Conservation (phyloP, 2,888 invertebrate species). For the Mesopsocus fuscifrons region DNA sequence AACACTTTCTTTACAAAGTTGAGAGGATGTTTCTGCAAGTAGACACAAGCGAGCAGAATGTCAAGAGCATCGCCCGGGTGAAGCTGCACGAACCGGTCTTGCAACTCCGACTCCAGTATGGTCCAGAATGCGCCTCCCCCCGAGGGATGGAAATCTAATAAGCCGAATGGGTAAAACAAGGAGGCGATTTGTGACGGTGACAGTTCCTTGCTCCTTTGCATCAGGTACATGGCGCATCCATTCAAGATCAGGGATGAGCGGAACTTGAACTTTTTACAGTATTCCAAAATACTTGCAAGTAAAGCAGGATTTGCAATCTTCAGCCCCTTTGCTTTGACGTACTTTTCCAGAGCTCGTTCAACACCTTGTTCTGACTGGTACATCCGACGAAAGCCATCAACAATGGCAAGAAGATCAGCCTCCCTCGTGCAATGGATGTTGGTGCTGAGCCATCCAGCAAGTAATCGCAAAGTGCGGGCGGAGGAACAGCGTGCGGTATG, state of each 20-base stretch:
- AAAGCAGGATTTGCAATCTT: slow-evolving; percentile 28
- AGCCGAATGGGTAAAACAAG: slow-evolving; percentile 39
- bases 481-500: background rate
- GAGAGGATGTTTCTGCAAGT: slow-evolving; percentile 38
- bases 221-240: slow-evolving; percentile 35
- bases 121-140: slow-evolving; percentile 35
- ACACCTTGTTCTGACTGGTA: slow-evolving; percentile 35
- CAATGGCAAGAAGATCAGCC: slow-evolving; percentile 30
- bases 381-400: slow-evolving; percentile 32
- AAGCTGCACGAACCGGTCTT: slow-evolving; percentile 35
- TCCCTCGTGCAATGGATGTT: slow-evolving; percentile 40
- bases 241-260: slow-evolving; percentile 36
- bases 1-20: slow-evolving; percentile 38
- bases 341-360: slow-evolving; percentile 38
- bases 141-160: slow-evolving; percentile 34
- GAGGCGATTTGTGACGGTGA: slow-evolving; percentile 34
- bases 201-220: slow-evolving; percentile 27
- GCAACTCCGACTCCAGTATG: slow-evolving; percentile 31
- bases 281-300: slow-evolving; percentile 39
- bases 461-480: slow-evolving; percentile 12
- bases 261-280: slow-evolving; percentile 37
- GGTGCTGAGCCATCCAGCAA: slow-evolving; percentile 33
- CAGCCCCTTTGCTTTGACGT: slow-evolving; percentile 32
- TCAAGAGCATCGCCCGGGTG: slow-evolving; percentile 35
- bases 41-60: slow-evolving; percentile 41